These are phyloP conservation scores for Monodelphis domestica DNA, from an alignment of 2,797 vertebrate genomes.

Conservation along the genomic window DNA sequence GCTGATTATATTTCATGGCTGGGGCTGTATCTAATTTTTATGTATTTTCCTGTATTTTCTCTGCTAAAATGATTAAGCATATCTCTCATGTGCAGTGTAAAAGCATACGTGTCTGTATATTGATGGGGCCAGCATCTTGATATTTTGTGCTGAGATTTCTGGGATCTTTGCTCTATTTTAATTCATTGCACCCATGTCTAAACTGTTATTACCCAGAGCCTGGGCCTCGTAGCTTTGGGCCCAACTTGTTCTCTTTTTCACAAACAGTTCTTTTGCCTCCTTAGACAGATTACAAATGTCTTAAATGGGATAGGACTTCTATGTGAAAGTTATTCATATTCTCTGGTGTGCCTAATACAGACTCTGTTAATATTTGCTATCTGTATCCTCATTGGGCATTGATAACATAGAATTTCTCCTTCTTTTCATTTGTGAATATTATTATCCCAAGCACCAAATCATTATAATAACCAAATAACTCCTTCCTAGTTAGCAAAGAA, in stretches of 20 bases:
- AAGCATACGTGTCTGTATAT: neutral
- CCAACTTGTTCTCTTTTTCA: neutral
- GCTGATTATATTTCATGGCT: conserved; percentile 6
- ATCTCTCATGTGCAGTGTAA: neutral
- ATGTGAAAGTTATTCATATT: neutral
- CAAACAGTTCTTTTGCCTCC: neutral
- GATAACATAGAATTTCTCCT: neutral
- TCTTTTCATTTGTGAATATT: neutral
- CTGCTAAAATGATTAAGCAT: neutral
- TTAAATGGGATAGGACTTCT: neutral
- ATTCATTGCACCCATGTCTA: neutral
- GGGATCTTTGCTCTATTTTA: neutral
- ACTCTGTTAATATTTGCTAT: neutral
- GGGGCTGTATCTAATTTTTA: neutral
- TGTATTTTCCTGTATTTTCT: neutral
- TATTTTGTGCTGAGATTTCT: neutral
- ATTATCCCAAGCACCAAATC: neutral
- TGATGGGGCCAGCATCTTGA: neutral
- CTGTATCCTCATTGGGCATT: neutral
- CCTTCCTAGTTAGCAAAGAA: neutral
- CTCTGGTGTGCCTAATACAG: neutral
- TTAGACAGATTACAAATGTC: neutral
- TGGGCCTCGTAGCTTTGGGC: neutral
- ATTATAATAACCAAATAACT: neutral
- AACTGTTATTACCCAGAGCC: neutral